Evolutionary conservation across 2,888 invertebrate species (phyloP).

Genomic region (Theristus sp.): DNA sequence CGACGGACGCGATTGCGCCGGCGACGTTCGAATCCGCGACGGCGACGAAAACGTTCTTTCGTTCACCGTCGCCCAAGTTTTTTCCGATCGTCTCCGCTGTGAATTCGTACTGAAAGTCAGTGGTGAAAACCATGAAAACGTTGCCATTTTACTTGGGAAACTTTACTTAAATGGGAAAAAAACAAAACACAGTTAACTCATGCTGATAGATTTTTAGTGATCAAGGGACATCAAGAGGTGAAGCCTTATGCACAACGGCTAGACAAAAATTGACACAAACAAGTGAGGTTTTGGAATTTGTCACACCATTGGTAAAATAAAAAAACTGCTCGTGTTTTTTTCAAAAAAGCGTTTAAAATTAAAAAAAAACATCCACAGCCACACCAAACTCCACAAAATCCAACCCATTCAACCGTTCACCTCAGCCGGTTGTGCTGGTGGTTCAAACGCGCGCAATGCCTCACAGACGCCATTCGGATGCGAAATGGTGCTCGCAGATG

Average conservation of each 20-base stretch:
- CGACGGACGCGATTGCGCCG: background rate
- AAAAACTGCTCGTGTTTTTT: too few relatives aligned
- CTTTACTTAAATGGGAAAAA: too few relatives aligned
- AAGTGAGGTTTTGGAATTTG: too few relatives aligned
- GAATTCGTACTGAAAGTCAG: background rate
- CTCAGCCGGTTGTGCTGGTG: background rate
- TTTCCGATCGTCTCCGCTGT: background rate
- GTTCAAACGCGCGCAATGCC: background rate
- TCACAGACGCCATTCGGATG: background rate
- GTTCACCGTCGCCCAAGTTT: background rate
- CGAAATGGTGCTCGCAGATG: too few relatives aligned
- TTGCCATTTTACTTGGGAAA: too few relatives aligned
- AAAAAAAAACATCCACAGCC: background rate
- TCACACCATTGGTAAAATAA: too few relatives aligned
- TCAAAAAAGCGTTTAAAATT: too few relatives aligned
- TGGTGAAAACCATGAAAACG: background rate
- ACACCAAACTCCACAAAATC: background rate
- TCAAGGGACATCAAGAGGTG: too few relatives aligned
- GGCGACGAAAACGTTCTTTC: background rate
- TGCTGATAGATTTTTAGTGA: background rate
- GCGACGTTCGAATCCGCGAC: background rate
- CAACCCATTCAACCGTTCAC: background rate
- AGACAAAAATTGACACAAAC: too few relatives aligned
- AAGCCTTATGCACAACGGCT: background rate
- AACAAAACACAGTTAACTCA: too few relatives aligned